A percentile compares a stretch with the other conserved stretches of the same genome.
These are phyloP conservation scores for Oryzaephilus surinamensis DNA, from an alignment of 1,140 invertebrate genomes.

Conservation along the genomic window DNA sequence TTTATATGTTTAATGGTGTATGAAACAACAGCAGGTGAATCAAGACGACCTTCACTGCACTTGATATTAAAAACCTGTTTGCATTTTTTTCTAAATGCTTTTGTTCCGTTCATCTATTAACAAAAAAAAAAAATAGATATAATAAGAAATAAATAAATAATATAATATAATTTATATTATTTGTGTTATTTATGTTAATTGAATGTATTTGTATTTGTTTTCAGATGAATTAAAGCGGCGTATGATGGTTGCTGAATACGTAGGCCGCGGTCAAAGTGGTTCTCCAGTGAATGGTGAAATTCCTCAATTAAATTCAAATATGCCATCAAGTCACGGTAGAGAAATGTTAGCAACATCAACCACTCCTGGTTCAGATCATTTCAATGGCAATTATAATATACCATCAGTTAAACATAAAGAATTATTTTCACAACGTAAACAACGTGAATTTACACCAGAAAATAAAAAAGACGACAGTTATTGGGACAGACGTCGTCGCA, in stretches of 20 bases:
- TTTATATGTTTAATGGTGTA: no score
- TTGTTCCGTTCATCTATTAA: no score
- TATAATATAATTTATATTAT: neutral
- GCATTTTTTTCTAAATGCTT: no score
- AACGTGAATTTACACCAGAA: constrained; percentile 93
- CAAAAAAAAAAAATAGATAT: no score
- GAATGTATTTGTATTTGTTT: constrained; percentile 29
- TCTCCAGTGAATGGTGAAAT: constrained; percentile 57
- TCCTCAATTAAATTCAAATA: constrained; percentile 45
- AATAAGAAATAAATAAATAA: no score
- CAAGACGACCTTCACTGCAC: constrained; percentile 18
- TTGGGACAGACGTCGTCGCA: constrained; percentile 88
- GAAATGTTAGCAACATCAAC: constrained; percentile 33
- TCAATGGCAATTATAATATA: constrained; percentile 32
- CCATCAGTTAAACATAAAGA: constrained; percentile 55
- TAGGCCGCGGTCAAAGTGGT: constrained; percentile 58
- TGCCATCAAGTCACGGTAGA: constrained; percentile 40
- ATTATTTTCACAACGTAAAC: constrained; percentile 78
- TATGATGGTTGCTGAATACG: constrained; percentile 78
- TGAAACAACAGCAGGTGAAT: constrained; percentile 18
- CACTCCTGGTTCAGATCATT: constrained; percentile 29
- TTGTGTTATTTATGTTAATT: neutral
- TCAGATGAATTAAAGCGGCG: constrained; percentile 59
- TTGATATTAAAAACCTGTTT: constrained; percentile 19
- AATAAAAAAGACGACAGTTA: constrained; percentile 95